Base-by-base conservation (phyloP, 2,113 vertebrate genomes). In the Tringa solitaria region DNA sequence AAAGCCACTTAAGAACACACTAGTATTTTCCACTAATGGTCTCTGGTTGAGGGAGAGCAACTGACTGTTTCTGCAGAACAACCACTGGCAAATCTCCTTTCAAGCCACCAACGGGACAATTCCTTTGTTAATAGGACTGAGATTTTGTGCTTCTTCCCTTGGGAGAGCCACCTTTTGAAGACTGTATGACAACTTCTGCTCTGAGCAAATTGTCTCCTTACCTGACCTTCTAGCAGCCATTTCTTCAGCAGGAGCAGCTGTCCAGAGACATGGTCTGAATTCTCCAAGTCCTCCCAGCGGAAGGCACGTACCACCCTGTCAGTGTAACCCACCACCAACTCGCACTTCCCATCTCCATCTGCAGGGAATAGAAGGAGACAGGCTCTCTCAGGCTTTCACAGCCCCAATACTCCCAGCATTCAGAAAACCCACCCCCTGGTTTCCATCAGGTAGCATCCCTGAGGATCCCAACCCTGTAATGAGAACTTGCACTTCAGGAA, bases 181-280 rank as follows among this genome's bases (percentile, higher is more conserved):
- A 33, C 13, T 65, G 12, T 39, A 53, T 27, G 51, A 46, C 13
- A 59, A 43, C 18, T 48, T 69, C 48, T 27, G 59, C 11, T 63
- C 33, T 43, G 33, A 65, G 83, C 8, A 41, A 12, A 6, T 39
- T 3, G 2, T 59, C 78, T 82, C 32, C 96, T 98, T 98, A 99
- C 99, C 99, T 99, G 99, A 56, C 99, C 99, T 95, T 99, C 99
- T 91, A 99, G 98, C 43, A 99, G 98, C 99, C 99, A 99, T 81
- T 99, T 99, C 98, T 99, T 99, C 79, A 99, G 98, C 37, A 99
- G 98, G 17, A 99, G 97, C 96, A 99, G 97, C 83, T 99, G 99
- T 39, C 99, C 99, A 6, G 97, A 96, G 16, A 98, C 67, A 22
- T 98, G 91, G 15, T 99, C 99, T 1, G 98, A 88, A 20, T 95